phyloP scores from a whole-genome alignment of 2,797 vertebrate species.

The Rhinophrynus dorsalis region DNA sequence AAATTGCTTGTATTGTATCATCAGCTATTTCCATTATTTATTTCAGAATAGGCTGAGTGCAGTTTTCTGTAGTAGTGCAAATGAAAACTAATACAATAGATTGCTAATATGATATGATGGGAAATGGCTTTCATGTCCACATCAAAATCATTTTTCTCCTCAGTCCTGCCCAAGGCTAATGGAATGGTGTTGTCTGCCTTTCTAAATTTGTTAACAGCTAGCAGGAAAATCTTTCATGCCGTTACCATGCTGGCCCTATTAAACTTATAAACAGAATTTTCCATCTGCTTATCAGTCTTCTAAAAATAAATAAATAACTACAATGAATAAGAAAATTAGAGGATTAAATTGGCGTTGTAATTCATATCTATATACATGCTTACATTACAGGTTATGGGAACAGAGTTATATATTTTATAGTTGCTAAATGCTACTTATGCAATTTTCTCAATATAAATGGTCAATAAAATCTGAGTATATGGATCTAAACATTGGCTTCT shows the following conservation, averaged over 20 bases:
- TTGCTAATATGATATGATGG: slow-evolving; percentile 48
- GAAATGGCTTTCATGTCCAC: slow-evolving; percentile 49
- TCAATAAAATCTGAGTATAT: slow-evolving; percentile 5
- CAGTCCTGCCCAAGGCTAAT: slow-evolving; percentile 44
- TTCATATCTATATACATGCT: slow-evolving; percentile 29
- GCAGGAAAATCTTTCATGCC: slow-evolving; percentile 43
- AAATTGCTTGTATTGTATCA: background rate
- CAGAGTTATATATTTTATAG: background rate
- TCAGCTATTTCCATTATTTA: slow-evolving; percentile 30
- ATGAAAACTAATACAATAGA: slow-evolving; percentile 51
- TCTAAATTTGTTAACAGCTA: slow-evolving; percentile 48
- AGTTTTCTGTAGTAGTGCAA: slow-evolving; percentile 37
- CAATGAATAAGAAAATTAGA: slow-evolving; percentile 29
- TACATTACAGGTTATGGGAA: slow-evolving; percentile 21
- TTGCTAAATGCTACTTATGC: slow-evolving; percentile 25
- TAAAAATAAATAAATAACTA: slow-evolving; percentile 20
- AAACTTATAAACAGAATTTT: slow-evolving; percentile 40
- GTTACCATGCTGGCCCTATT: slow-evolving; percentile 37
- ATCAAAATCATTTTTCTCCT: slow-evolving; percentile 48
- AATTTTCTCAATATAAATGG: slow-evolving; percentile 1
- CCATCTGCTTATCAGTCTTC: slow-evolving; percentile 49
- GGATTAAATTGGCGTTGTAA: slow-evolving; percentile 28
- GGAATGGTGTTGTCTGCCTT: slow-evolving; percentile 47
- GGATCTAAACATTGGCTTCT: no score
- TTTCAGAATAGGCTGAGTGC: background rate